phyloP scores from a whole-genome alignment of 1,140 invertebrate genomes.

The Caerostris extrusa region DNA sequence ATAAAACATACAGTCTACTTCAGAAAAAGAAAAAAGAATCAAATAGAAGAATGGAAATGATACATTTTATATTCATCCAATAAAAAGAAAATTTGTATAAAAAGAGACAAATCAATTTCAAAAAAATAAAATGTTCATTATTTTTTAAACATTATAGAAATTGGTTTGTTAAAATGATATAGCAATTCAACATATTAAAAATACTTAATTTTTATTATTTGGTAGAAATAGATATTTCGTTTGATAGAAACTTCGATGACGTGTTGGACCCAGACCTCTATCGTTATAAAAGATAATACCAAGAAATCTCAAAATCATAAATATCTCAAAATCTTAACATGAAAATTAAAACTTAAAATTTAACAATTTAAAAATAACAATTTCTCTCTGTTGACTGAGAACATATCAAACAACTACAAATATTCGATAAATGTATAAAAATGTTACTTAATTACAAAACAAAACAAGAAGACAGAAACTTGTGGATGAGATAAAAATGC shows the following conservation, averaged over 20 bases:
- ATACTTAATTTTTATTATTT: background rate
- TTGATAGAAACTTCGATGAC: conserved; percentile 16
- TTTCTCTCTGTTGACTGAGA: background rate
- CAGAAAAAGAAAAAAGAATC: too few species aligned
- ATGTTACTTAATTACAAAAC: background rate
- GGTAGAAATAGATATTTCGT: background rate
- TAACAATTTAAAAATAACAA: background rate
- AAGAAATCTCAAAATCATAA: background rate
- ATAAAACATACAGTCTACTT: too few species aligned
- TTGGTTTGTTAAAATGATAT: background rate
- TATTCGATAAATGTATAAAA: background rate
- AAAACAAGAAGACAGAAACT: conserved; percentile 8
- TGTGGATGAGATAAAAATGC: background rate
- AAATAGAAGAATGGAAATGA: too few species aligned
- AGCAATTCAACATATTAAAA: background rate
- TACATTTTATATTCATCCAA: background rate
- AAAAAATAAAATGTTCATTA: background rate
- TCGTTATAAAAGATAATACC: background rate
- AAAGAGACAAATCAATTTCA: background rate
- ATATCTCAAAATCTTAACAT: background rate
- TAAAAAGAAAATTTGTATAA: background rate
- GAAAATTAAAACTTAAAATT: background rate
- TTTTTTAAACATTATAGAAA: background rate
- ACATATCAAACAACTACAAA: background rate
- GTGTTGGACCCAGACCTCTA: background rate